Percentiles rank a stretch among this genome's conserved stretches.
These are phyloP conservation scores for Eulemur rubriventer DNA, from an alignment of 2,797 vertebrate species.

Conservation along the genomic window DNA sequence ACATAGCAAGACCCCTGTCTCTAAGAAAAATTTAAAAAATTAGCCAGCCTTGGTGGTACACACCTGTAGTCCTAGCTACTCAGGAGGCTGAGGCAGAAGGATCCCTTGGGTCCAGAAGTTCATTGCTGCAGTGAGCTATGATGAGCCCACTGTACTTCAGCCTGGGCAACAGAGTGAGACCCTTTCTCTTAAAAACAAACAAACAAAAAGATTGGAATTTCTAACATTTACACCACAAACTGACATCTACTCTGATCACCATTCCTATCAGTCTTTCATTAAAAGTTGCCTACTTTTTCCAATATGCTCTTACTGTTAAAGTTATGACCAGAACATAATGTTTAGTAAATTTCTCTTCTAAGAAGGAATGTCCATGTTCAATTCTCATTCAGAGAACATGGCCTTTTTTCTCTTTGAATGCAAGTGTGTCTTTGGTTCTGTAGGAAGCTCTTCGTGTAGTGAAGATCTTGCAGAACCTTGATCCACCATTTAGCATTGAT, in stretches of 20 bases:
- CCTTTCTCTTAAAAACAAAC: too few species aligned
- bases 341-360: background rate
- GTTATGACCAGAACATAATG: background rate
- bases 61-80: background rate
- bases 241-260: background rate
- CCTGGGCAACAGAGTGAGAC: too few species aligned
- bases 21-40: background rate
- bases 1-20: background rate
- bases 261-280: background rate
- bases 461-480: slow-evolving; percentile 92
- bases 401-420: slow-evolving; percentile 17
- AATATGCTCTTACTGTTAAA: background rate
- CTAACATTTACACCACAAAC: background rate
- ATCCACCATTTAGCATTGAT: slow-evolving; percentile 93
- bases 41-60: background rate
- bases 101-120: background rate
- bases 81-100: background rate
- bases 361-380: background rate
- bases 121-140: background rate
- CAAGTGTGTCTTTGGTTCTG: slow-evolving; percentile 66
- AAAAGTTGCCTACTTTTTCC: background rate
- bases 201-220: background rate
- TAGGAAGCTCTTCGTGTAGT: slow-evolving; percentile 96
- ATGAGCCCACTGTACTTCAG: too few species aligned
- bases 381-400: background rate